Conservation (phyloP, 1,140 invertebrate genomes). For the Phymorhynchus buccinoides region DNA sequence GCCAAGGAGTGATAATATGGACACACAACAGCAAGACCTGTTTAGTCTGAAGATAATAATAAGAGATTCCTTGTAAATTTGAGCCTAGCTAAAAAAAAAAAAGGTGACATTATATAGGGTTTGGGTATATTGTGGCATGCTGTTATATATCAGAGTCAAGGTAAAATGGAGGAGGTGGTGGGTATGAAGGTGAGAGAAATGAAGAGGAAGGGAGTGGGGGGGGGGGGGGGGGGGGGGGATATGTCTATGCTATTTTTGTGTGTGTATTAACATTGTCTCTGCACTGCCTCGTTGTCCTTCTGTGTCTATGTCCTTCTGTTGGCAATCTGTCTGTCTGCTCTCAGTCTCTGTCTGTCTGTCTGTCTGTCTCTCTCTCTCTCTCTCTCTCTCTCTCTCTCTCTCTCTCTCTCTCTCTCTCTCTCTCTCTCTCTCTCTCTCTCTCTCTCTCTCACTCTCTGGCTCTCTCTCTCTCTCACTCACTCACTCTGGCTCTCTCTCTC, state of each 20-base stretch:
- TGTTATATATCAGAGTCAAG: not conserved
- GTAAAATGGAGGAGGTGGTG: not conserved
- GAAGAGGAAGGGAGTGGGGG: no score
- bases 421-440: conserved; percentile 13
- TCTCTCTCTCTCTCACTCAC: not conserved
- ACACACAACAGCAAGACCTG: no score
- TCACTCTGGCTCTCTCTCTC: not conserved
- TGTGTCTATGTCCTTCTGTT: no score
- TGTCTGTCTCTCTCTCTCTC: not conserved
- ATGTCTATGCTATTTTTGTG: not conserved
- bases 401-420: not conserved
- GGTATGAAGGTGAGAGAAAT: not conserved
- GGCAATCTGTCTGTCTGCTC: not conserved
- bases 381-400: no score
- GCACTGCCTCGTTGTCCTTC: not conserved
- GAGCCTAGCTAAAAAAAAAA: no score
- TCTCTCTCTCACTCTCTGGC: not conserved
- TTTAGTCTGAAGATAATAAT: no score
- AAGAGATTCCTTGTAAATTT: no score
- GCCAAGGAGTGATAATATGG: no score
- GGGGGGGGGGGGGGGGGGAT: no score
- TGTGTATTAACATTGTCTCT: no score
- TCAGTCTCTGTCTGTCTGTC: not conserved
- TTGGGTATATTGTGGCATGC: no score
- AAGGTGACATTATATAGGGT: no score